phyloP scores from a whole-genome alignment of 2,888 invertebrate species.

The Bimastos eiseni region DNA sequence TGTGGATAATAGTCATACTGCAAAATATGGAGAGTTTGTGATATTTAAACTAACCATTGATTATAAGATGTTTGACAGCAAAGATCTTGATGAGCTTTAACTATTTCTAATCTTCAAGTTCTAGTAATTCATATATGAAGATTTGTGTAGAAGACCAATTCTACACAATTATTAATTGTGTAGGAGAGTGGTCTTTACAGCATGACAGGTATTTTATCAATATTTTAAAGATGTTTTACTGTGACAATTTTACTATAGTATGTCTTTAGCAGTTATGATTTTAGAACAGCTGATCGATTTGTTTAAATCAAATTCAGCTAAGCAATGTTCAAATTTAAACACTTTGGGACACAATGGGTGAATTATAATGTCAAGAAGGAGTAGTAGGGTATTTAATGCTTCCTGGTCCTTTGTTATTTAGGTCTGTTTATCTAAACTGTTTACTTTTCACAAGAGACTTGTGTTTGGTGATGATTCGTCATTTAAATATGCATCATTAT shows the following conservation, averaged over 20 bases:
- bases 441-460: too few relatives aligned
- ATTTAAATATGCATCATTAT: too few relatives aligned
- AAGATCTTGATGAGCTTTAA: neutral
- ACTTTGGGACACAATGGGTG: too few relatives aligned
- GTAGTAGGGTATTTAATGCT: too few relatives aligned
- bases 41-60: neutral
- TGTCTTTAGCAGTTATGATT: neutral
- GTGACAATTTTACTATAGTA: neutral
- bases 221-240: neutral
- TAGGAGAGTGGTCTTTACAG: neutral
- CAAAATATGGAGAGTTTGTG: neutral
- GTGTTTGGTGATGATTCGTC: too few relatives aligned
- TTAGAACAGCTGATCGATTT: constrained; percentile 3
- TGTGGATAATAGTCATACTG: neutral
- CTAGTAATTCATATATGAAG: neutral
- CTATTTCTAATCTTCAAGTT: neutral
- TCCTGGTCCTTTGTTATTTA: too few relatives aligned
- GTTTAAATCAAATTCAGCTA: neutral
- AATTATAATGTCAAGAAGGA: too few relatives aligned
- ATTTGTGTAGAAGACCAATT: too few relatives aligned
- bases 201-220: neutral
- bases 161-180: too few relatives aligned
- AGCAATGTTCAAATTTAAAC: too few relatives aligned
- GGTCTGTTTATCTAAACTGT: too few relatives aligned
- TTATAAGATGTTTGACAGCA: neutral